These are phyloP conservation scores for Netelia fuscicornis DNA, from an alignment of 2,888 invertebrate species.

Conservation along the genomic window DNA sequence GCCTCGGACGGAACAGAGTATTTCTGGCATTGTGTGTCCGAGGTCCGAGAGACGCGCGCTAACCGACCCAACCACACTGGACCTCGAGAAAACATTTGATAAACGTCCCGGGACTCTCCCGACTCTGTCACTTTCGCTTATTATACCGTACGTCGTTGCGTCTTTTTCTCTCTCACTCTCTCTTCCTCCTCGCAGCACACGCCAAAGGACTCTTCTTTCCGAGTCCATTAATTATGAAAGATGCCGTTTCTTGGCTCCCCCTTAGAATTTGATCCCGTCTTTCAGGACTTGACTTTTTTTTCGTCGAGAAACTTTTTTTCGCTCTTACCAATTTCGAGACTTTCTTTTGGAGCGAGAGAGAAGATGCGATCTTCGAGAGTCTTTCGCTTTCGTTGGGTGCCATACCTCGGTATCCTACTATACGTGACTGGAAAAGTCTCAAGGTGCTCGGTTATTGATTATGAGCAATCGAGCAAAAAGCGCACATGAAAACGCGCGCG, in stretches of 20 bases:
- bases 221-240: conserved; percentile 56
- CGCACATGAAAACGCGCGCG: conserved; percentile 24
- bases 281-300: not conserved
- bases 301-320: not conserved
- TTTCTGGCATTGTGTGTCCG: conserved; percentile 62
- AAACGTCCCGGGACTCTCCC: conserved; percentile 52
- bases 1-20: conserved; percentile 30
- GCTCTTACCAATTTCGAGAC: conserved; percentile 34
- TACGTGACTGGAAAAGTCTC: conserved; percentile 67
- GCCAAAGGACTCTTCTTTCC: conserved; percentile 2
- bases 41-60: conserved; percentile 25
- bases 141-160: not conserved
- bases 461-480: conserved; percentile 62
- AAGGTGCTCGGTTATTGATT: conserved; percentile 63
- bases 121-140: not conserved
- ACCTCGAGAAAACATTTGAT: conserved; percentile 65
- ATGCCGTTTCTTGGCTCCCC: conserved; percentile 21
- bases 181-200: not conserved
- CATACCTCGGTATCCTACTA: conserved; percentile 16
- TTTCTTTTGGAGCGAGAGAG: conserved; percentile 8
- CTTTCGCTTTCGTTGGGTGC: conserved; percentile 26
- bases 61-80: conserved; percentile 21
- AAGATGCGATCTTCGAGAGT: conserved; percentile 15
- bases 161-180: not conserved
- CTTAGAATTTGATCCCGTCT: conserved; percentile 11